phyloP scores from a whole-genome alignment of 1,140 invertebrate species.

The Sarcophaga bullata region DNA sequence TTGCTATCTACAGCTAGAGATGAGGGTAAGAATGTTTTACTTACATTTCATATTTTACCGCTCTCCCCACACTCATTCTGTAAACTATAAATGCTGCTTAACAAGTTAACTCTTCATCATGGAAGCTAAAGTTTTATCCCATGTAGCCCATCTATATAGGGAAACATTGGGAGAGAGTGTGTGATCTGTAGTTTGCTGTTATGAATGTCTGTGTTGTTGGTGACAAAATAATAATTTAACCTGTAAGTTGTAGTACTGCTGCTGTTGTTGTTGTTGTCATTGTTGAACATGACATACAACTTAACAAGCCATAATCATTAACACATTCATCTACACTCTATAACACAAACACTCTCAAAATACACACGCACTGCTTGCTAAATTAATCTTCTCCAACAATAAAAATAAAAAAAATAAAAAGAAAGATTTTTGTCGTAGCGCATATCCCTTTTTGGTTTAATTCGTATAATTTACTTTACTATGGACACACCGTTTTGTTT shows the following conservation, averaged over 20 bases:
- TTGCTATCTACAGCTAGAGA: neutral
- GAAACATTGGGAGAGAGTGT: neutral
- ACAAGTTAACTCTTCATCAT: neutral
- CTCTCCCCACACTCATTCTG: neutral
- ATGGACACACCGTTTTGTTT: neutral
- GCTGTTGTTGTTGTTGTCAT: neutral
- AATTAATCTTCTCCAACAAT: too few relatives aligned
- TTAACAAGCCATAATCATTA: constrained; percentile 39
- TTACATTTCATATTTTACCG: neutral
- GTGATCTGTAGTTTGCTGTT: neutral
- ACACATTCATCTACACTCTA: constrained; percentile 25
- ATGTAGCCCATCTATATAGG: neutral
- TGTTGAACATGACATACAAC: constrained; percentile 23
- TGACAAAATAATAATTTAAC: constrained; percentile 38
- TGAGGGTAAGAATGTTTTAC: neutral
- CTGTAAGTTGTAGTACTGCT: neutral
- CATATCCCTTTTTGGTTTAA: constrained; percentile 14
- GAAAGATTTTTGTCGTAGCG: neutral
- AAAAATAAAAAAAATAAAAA: neutral
- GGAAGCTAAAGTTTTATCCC: neutral
- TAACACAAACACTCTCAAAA: neutral
- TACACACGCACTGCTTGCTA: neutral
- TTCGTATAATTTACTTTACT: constrained; percentile 28
- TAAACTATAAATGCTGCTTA: neutral
- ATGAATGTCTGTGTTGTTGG: constrained; percentile 17